These are phyloP conservation scores for Eulithis testata DNA, from an alignment of 2,888 invertebrate genomes.

Conservation along the genomic window DNA sequence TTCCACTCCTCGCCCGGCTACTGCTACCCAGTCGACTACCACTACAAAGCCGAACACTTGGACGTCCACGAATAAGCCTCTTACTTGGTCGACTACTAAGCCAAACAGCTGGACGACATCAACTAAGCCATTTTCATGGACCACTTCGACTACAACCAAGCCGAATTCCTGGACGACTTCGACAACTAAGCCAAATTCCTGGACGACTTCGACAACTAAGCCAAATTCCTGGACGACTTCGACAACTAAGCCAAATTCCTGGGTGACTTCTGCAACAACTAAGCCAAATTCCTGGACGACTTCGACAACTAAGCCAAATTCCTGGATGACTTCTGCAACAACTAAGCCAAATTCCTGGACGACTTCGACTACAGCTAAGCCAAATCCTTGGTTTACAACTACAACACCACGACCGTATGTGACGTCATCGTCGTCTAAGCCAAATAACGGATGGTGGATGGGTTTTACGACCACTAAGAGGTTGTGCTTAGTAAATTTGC, in stretches of 20 bases:
- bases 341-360: slow-evolving; percentile 31
- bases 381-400: slow-evolving; percentile 13
- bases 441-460: slow-evolving; percentile 59
- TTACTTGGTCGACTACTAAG: slow-evolving; percentile 39
- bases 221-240: slow-evolving; percentile 39
- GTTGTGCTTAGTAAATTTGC: slow-evolving; percentile 53
- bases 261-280: slow-evolving; percentile 18
- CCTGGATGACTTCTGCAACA: slow-evolving; percentile 41
- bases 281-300: slow-evolving; percentile 40
- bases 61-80: slow-evolving; percentile 37
- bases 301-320: slow-evolving; percentile 22
- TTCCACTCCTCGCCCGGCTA: slow-evolving; percentile 14
- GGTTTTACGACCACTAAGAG: slow-evolving; percentile 55
- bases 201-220: slow-evolving; percentile 37
- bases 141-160: slow-evolving; percentile 29
- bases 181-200: slow-evolving; percentile 28
- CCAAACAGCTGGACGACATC: slow-evolving; percentile 11
- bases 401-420: slow-evolving; percentile 49
- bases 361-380: slow-evolving; percentile 35
- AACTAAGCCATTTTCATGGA: slow-evolving; percentile 12
- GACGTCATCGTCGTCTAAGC: slow-evolving; percentile 37
- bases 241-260: slow-evolving; percentile 18
- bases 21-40: slow-evolving; percentile 12
- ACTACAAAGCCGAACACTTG: slow-evolving; percentile 13
- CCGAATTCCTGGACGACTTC: slow-evolving; percentile 37